Evolutionary conservation across 92 coral and sea anemone genomes (phyloP).

Genomic region (Metridium senile): DNA sequence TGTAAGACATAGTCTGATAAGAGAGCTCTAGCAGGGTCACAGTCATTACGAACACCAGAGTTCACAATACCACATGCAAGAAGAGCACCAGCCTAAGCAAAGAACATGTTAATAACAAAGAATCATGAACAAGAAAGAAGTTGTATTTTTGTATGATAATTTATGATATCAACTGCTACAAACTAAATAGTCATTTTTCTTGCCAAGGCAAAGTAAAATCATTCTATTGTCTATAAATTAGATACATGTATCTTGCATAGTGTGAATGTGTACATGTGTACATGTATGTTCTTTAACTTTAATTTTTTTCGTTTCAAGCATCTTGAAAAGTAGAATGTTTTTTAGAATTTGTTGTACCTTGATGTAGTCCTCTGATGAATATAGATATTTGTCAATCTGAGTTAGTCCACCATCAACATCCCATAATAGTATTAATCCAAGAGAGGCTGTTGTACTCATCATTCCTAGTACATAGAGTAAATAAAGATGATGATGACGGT

Average conservation of each 20-base stretch:
- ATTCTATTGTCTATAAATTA: no score
- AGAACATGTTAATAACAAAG: not conserved
- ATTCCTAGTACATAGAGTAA: constrained; percentile 59
- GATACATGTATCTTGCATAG: no score
- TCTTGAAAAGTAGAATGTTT: not conserved
- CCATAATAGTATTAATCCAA: constrained; percentile 95
- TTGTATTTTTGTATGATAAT: not conserved
- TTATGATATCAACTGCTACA: no score
- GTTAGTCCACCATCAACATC: constrained; percentile 98
- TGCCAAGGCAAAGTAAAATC: no score
- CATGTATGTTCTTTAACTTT: no score
- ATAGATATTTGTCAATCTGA: constrained; percentile 95
- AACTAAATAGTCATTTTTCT: no score
- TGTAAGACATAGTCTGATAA: constrained; percentile 96
- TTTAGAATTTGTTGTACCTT: constrained; percentile 47
- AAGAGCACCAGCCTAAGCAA: constrained; percentile 85
- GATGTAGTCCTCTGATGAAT: constrained; percentile 95
- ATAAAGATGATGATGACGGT: not conserved
- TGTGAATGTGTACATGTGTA: no score
- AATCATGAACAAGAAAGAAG: not conserved
- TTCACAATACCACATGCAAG: constrained; percentile 98
- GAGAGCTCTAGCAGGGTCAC: constrained; percentile 97
- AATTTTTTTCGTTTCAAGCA: no score
- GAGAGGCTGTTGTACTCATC: constrained; percentile 99
- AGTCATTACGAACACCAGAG: constrained; percentile 96